These are phyloP conservation scores for Rhynchonema sp. DNA, from an alignment of 2,888 invertebrate genomes.

Conservation along the genomic window DNA sequence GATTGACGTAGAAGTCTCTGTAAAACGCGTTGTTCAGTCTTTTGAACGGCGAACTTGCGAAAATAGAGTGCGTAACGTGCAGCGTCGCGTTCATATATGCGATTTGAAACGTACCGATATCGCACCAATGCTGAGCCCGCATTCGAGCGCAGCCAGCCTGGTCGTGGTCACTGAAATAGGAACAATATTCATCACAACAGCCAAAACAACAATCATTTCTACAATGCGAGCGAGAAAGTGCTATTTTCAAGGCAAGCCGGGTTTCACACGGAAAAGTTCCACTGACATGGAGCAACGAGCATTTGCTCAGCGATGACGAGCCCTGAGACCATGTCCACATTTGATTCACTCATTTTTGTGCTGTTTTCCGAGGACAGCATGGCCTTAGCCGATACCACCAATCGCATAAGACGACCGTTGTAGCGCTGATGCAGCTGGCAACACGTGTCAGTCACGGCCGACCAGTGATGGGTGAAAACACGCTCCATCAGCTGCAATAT, in stretches of 20 bases:
- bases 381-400: constrained; percentile 3
- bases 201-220: too few species aligned
- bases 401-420: constrained; percentile 6
- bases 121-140: not conserved
- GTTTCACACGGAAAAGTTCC: too few species aligned
- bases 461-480: constrained; percentile 10
- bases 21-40: too few species aligned
- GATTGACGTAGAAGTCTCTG: not conserved
- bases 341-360: constrained; percentile 27
- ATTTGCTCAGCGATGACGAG: constrained; percentile 44
- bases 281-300: constrained; percentile 22
- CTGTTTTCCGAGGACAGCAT: constrained; percentile 12
- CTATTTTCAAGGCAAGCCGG: too few species aligned
- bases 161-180: not conserved
- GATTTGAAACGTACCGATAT: not conserved
- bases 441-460: constrained; percentile 10
- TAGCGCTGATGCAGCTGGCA: constrained; percentile 8
- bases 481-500: constrained; percentile 6
- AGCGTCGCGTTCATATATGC: too few species aligned
- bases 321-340: constrained; percentile 42
- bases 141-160: not conserved
- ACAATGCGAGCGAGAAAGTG: too few species aligned
- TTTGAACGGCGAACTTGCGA: too few species aligned
- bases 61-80: too few species aligned
- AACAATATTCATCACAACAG: not conserved